Base-by-base conservation (phyloP, 2,113 vertebrate genomes). In the Myiagra hebetior region DNA sequence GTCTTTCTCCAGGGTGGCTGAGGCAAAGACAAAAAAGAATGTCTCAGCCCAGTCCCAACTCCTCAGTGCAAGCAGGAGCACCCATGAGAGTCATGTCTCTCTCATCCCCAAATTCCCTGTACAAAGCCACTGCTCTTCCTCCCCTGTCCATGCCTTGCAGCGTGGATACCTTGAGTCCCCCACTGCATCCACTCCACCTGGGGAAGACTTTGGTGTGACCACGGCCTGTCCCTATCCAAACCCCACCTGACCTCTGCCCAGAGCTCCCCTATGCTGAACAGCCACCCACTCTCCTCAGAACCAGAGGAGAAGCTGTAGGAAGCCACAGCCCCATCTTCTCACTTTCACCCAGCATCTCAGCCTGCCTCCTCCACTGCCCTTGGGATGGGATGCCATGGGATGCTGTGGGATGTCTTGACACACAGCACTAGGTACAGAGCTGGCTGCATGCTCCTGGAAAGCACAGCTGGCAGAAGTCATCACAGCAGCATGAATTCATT, bases 371-470 rank as follows among this genome's bases (percentile, higher is more conserved):
- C 22, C 33, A 15, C 10, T 30, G 35, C 30, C 35, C 7, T 1
- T 4, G 5, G 22, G 18, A 26, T 14, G 26, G 28, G 64, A 42
- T 30, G 33, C 46, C 49, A 22, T 2, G 30, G 39, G 62, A 35
- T 26, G 27, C 67, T 44, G 24, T 2, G 30, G 39, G 62, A 35
- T 20, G 27, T 56, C 31, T 17, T 6, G 4, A 28, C 60, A 41
- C 0, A 0, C 19, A 31, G 8, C 0, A 0, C 22, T 1, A 13
- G 3, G 5, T 1, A 46, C 8, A 5, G 26, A 76, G 47, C 57
- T 52, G 21, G 22, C 27, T 33, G 13, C 3, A 3, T 0, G 5
- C 52, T 47, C 21, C 1, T 14, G 5, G 24, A 46, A 16, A 41
- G 31, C 60, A 67, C 37, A 62, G 21, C 35, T 41, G 41, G 44